Base-by-base conservation (phyloP, 37 sponge, comb jelly and placozoan genomes). In the Bolinopsis microptera region DNA sequence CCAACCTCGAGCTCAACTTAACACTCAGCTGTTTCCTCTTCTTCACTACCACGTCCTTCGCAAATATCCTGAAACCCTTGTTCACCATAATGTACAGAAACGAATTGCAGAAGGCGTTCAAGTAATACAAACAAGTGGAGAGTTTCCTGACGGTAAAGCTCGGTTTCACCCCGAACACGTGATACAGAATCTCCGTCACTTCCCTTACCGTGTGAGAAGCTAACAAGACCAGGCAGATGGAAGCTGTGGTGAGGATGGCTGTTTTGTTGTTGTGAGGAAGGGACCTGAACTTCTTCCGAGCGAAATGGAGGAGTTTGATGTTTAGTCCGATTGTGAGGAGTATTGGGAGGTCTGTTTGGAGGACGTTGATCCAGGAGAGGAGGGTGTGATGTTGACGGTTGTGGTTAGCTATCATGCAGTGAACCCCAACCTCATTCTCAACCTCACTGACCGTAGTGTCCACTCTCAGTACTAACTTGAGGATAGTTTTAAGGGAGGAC, bases 41-140 rank as follows among this genome's bases (percentile, higher is more conserved):
- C 13, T 48, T 48, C 61, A 48, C 61, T 18, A 48, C 61, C 61
- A 48, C 61, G 9, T 48, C 61, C 61, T 48, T 48, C 5, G 61
- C 61, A 48, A 48, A 48, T 48, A 13, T 48, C 61, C 61, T 48
- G 61, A 48, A 72, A 8, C 75, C 27, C 5, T 72, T 72, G 75
- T 28, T 72, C 75, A 72, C 75, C 75, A 72, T 72, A 5, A 72
- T 72, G 75, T 72, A 72, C 22, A 72, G n/a, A 8, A 72, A 24
- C 2, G 18, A 72, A 24, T 72, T 72, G 32, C 75, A 72, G 32
- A 72, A 72, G 3, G 75, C 27, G 32, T 72, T 72, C 5, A 72
- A 21, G 32, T 72, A 72, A 24, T 72, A 72, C 27, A 72, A 24
- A 28, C 75, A 72, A 3, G 75, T 72, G 27, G 75, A n/a, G 3